Evolutionary conservation across 2,113 vertebrate species (phyloP), one percentile per base, ranked within the genome.

Genomic region (Tachysurus fulvidraco): DNA sequence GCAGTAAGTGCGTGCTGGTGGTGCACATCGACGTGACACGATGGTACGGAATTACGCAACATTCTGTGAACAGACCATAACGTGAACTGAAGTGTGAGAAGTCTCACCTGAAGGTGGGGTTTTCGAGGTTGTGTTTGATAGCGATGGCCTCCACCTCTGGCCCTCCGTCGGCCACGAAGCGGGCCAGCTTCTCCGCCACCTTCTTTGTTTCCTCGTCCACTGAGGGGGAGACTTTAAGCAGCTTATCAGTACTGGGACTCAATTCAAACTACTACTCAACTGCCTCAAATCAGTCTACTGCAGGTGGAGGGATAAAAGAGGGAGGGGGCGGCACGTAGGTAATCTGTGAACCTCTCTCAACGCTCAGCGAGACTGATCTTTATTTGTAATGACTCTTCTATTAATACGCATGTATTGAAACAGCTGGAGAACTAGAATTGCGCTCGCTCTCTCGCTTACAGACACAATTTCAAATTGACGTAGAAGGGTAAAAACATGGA

Each of bases 191-290:
- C 94, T 97, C 96, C 82, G 96, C 96, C 91, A 97, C 95, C 90
- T 95, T 96, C 95, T 95, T 96, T 90, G 93, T 96, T 92, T 97
- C 97, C 91, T 95, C 93, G 11, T 98, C 98, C 95, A 97, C 98
- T 98, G 97, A 95, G 96, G 97, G 96, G 96, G 96, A 98, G 96
- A 98, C 97, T 99, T 99, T 98, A 99, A 99, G 97, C 96, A 97
- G 96, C 95, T 96, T 97, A 96, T 98, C 96, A 98, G 96, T 98
- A 98, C 96, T 96, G 95, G 94, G 92, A 93, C 94, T 96, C 97
- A 96, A 97, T 95, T 96, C 96, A 97, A 95, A 96, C 96, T 96
- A 96, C 96, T 95, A 97, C 93, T 95, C 93, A 92, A 94, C 91
- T 91, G 93, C 95, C 96, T 95, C 94, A 93, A 94, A 94, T 91